Conservation (phyloP, 2,113 vertebrate species). For the Odontesthes bonariensis region DNA sequence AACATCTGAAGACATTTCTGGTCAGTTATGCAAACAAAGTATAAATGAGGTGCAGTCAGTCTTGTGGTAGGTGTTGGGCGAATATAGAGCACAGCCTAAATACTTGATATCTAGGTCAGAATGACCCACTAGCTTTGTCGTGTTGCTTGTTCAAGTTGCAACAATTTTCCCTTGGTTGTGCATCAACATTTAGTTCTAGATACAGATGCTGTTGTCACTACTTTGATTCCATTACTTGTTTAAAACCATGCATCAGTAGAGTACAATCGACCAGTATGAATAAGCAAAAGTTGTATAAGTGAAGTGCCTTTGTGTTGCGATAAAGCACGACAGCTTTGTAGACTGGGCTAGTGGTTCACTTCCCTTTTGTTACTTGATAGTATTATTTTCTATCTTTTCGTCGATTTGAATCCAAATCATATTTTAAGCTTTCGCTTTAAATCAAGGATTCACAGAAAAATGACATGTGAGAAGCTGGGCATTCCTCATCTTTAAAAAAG, state of each 20-base stretch:
- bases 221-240: neutral
- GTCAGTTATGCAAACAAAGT: neutral
- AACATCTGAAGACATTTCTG: neutral
- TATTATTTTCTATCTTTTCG: too few relatives aligned
- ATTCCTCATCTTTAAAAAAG: neutral
- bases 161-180: neutral
- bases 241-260: too few relatives aligned
- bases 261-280: too few relatives aligned
- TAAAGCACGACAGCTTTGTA: too few relatives aligned
- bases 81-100: neutral
- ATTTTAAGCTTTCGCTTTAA: too few relatives aligned
- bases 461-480: neutral
- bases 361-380: too few relatives aligned
- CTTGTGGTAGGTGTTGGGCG: neutral
- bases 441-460: too few relatives aligned
- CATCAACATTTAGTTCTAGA: neutral
- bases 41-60: neutral
- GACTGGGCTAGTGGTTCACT: too few relatives aligned
- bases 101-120: slow-evolving; percentile 1
- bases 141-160: neutral
- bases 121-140: slow-evolving; percentile 1
- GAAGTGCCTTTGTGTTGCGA: too few relatives aligned
- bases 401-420: too few relatives aligned
- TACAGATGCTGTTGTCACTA: neutral
- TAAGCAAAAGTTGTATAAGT: too few relatives aligned